phyloP scores from a whole-genome alignment of 2,113 vertebrate genomes.

The Gobiocypris rarus region DNA sequence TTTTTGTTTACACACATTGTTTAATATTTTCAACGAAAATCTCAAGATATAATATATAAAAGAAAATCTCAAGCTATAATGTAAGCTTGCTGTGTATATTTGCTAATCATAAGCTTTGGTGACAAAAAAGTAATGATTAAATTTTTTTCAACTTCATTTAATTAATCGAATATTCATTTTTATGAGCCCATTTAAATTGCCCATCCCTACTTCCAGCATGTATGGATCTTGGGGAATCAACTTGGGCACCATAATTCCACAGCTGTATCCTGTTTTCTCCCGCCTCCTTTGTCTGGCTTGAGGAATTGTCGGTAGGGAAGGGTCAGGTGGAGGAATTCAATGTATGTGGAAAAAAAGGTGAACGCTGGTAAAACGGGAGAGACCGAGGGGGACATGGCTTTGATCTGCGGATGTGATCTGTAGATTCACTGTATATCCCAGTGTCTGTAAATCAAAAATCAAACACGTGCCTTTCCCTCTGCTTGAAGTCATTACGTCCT shows the following conservation, averaged over 20 bases:
- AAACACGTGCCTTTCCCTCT: slow-evolving; percentile 43
- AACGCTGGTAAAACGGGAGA: slow-evolving; percentile 33
- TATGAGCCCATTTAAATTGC: no score
- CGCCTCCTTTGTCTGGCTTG: slow-evolving; percentile 64
- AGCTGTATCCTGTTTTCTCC: slow-evolving; percentile 81
- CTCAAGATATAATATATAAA: no score
- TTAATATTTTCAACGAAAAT: no score
- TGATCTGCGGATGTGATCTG: slow-evolving; percentile 59
- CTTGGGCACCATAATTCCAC: slow-evolving; percentile 56
- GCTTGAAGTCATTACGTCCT: slow-evolving; percentile 70
- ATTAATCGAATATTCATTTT: no score
- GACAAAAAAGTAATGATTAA: no score
- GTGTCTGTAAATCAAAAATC: slow-evolving; percentile 36
- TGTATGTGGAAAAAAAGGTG: slow-evolving; percentile 48
- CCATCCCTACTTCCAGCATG: neutral
- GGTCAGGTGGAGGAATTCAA: slow-evolving; percentile 58
- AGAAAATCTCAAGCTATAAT: no score
- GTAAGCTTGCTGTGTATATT: no score
- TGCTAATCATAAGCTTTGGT: no score
- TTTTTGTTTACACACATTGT: no score
- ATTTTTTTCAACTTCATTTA: no score
- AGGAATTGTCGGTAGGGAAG: slow-evolving; percentile 72
- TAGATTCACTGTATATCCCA: slow-evolving; percentile 47
- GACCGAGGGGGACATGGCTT: slow-evolving; percentile 31
- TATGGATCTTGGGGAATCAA: slow-evolving; percentile 28